A percentile compares a stretch with the other conserved stretches of the same genome.
Conservation (phyloP, 2,888 invertebrate genomes). For the Cheilosia scutellata region DNA sequence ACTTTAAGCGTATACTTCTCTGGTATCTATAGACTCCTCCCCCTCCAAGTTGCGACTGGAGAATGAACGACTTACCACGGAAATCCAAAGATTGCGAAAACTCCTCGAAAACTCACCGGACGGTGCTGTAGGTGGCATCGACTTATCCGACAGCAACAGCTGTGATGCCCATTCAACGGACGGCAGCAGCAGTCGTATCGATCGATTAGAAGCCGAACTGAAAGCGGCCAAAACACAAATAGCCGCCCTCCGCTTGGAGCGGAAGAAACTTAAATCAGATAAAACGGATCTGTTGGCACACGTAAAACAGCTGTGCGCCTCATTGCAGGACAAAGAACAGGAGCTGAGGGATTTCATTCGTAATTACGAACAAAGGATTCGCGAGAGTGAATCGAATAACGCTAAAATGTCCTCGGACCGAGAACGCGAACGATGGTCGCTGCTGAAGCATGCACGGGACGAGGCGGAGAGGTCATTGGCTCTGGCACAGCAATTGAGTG, state of each 20-base stretch:
- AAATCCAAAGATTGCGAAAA: slow-evolving; percentile 82
- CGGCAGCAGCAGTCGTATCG: slow-evolving; percentile 84
- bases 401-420: slow-evolving; percentile 87
- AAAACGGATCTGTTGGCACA: slow-evolving; percentile 96
- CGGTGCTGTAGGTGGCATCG: slow-evolving; percentile 85
- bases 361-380: slow-evolving; percentile 95
- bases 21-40: slow-evolving; percentile 66
- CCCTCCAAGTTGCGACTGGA: slow-evolving; percentile 86
- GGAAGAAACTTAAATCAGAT: slow-evolving; percentile 95
- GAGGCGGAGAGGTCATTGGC: slow-evolving; percentile 95
- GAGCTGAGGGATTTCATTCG: slow-evolving; percentile 97
- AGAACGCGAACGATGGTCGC: slow-evolving; percentile 94
- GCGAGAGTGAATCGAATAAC: slow-evolving; percentile 89
- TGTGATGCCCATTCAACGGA: slow-evolving; percentile 84
- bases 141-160: slow-evolving; percentile 82
- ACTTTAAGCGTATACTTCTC: not conserved
- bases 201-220: slow-evolving; percentile 84
- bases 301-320: slow-evolving; percentile 97
- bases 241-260: slow-evolving; percentile 92
- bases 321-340: slow-evolving; percentile 97
- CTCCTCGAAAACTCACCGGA: slow-evolving; percentile 86
- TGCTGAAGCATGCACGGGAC: slow-evolving; percentile 94
- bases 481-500: slow-evolving; percentile 93
- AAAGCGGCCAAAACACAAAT: slow-evolving; percentile 83
- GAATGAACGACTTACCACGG: slow-evolving; percentile 89